phyloP scores from a whole-genome alignment of 2,113 vertebrate species.

The Cettia cetti region DNA sequence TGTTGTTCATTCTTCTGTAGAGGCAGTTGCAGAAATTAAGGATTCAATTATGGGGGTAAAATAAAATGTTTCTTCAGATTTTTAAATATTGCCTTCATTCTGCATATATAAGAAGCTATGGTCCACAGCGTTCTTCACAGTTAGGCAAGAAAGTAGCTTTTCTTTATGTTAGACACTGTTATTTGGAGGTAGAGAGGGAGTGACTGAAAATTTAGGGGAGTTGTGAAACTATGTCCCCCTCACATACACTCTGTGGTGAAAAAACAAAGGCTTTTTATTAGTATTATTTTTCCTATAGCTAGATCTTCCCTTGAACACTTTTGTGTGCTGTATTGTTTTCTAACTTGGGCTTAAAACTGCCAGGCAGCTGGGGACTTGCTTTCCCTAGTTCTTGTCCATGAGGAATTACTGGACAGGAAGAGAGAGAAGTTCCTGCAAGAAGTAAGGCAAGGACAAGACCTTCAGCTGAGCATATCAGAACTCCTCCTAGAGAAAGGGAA shows the following conservation, averaged over 20 bases:
- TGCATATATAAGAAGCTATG: background rate
- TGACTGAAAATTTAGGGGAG: background rate
- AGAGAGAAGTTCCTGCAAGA: background rate
- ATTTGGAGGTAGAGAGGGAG: background rate
- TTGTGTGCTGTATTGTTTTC: background rate
- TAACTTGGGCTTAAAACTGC: background rate
- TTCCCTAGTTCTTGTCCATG: background rate
- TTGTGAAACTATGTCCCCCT: background rate
- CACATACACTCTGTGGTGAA: background rate
- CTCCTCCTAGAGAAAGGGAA: background rate
- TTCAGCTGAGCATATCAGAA: background rate
- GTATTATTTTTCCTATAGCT: background rate
- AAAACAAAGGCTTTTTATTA: background rate
- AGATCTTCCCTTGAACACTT: background rate
- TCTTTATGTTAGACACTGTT: fast-evolving
- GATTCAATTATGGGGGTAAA: background rate
- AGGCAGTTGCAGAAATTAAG: background rate
- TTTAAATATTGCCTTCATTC: background rate
- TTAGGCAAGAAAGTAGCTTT: background rate
- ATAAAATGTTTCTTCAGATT: background rate
- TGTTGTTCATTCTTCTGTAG: background rate
- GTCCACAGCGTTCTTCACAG: background rate
- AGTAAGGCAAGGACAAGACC: background rate
- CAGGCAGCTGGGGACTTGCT: background rate
- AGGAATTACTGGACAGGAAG: background rate